Conservation (phyloP, 2,113 vertebrate genomes). For the Zapus hudsonius region DNA sequence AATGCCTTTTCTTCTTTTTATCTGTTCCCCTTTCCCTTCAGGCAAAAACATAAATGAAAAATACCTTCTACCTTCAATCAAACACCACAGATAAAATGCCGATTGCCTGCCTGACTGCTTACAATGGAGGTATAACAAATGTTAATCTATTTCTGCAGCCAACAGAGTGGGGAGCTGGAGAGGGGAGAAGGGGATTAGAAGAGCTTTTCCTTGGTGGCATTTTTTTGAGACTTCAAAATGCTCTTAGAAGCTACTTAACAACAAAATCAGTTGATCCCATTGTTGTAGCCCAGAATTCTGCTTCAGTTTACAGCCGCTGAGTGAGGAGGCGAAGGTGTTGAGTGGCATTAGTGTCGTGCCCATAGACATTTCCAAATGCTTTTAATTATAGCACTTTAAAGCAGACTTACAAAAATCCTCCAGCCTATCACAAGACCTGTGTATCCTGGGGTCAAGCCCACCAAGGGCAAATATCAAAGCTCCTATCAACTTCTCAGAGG, state of each 20-base stretch:
- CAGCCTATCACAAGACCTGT: background rate
- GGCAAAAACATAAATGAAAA: conserved; percentile 82
- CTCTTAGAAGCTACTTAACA: conserved; percentile 76
- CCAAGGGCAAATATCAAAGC: conserved; percentile 23
- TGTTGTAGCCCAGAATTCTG: conserved; percentile 50
- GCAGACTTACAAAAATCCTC: conserved; percentile 39
- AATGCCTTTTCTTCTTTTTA: conserved; percentile 74
- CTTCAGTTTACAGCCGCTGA: background rate
- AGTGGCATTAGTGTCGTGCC: background rate
- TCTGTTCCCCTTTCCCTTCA: conserved; percentile 76
- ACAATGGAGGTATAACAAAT: conserved; percentile 72
- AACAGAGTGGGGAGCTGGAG: conserved; percentile 47
- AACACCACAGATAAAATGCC: conserved; percentile 77
- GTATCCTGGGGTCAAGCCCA: background rate
- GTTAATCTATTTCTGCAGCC: conserved; percentile 76
- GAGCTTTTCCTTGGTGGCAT: conserved; percentile 73
- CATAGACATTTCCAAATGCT: conserved; percentile 40
- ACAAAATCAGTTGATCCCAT: conserved; percentile 74
- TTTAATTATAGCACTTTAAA: conserved; percentile 56
- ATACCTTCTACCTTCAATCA: conserved; percentile 77
- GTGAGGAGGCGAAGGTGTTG: background rate
- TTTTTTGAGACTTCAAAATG: conserved; percentile 73
- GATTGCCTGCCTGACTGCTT: conserved; percentile 68
- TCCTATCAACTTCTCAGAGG: background rate
- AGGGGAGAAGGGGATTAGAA: conserved; percentile 71